Base-by-base conservation (phyloP, 2,797 vertebrate genomes). In the Anguilla marmorata region DNA sequence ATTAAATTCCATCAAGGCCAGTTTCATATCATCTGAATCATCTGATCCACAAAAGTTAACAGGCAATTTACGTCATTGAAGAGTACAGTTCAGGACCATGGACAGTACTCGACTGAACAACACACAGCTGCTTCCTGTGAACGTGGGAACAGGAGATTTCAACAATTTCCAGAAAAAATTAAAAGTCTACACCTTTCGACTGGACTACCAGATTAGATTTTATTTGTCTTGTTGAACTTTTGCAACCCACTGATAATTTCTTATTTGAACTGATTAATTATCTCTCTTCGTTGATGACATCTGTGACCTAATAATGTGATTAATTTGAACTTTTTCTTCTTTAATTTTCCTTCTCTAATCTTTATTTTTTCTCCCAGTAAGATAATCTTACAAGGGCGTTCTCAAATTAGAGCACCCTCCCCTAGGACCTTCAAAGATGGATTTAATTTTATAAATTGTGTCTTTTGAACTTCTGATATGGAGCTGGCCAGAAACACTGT, bases 31-130 rank as follows among this genome's bases (percentile, higher is more conserved):
- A 7, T 12, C 69, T 7, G 1, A 72, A 72, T 12, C 27, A 7
- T 12, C 69, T 2, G 2, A 72, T 3, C 9, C 7, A 27, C 27
- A 69, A 72, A 27, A 33, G 27, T 1, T 33, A 30, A 9, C 9
- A 12, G 11, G n/a, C 27, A 27, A 9, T 72, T 8, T 2, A 82
- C 9, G 80, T 50, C 6, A 83, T 9, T n/a, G 37, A 24, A 48
- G 21, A 1, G 45, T 14, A 2, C 50, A 84, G 88, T 93, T 94
- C 94, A 95, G 93, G 90, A 95, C 93, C 93, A 87, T 92, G 94
- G 95, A 95, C 94, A 95, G 94, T 90, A 93, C 91, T 90, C 79
- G 30, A 24, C 63, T 58, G 58, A 19, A 88, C 37, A 56, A 37
- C 56, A 69, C 30, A 41, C 85, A 14, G 89, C 88, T 88, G 80